These are phyloP conservation scores for Balearica regulorum DNA, from an alignment of 2,797 vertebrate genomes.

Conservation along the genomic window DNA sequence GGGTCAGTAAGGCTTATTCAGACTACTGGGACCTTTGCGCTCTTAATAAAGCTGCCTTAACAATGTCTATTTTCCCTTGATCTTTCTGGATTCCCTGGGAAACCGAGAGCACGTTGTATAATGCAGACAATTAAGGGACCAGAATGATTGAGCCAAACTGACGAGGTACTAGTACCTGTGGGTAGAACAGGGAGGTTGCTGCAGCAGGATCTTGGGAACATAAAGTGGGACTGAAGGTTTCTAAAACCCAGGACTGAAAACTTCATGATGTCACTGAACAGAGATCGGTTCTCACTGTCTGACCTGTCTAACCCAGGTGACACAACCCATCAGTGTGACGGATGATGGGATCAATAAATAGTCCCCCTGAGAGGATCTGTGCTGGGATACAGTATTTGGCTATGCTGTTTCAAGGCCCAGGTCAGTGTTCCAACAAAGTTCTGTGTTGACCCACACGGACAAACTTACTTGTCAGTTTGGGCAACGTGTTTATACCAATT, in stretches of 20 bases:
- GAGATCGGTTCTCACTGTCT: background rate
- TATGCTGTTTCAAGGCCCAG: background rate
- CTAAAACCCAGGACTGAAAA: background rate
- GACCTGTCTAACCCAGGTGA: background rate
- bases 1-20: background rate
- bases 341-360: background rate
- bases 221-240: background rate
- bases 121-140: background rate
- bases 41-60: background rate
- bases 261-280: background rate
- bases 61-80: background rate
- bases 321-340: background rate
- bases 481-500: background rate
- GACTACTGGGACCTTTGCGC: background rate
- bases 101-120: background rate
- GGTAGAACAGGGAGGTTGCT: background rate
- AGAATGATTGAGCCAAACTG: background rate
- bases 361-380: background rate
- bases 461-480: background rate
- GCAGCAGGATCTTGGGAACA: background rate
- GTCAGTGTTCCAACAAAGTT: background rate
- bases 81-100: background rate
- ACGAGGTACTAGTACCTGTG: background rate
- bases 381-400: background rate
- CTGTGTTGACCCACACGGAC: rapidly evolving